Evolutionary conservation across 2,113 vertebrate genomes (phyloP).

Genomic region (Chloroceryle aenea): DNA sequence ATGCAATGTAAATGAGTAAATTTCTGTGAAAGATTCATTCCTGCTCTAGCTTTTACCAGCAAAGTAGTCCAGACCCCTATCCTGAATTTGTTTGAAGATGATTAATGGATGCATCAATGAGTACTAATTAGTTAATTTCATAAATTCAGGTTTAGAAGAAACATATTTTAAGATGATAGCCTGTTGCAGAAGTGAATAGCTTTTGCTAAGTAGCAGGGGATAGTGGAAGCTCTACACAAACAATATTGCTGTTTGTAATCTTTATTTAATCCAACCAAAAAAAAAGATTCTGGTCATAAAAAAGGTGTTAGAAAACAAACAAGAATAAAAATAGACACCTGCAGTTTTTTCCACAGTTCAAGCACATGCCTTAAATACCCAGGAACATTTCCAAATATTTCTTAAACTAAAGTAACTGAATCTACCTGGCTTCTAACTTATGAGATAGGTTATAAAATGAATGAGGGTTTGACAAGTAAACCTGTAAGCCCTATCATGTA

Average conservation of each 20-base stretch:
- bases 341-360: not conserved
- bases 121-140: conserved; percentile 11
- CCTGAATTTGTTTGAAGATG: not conserved
- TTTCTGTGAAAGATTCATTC: not conserved
- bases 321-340: not conserved
- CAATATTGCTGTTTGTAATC: not conserved
- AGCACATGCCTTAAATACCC: not conserved
- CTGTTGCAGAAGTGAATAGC: not conserved
- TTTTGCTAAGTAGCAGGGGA: not conserved
- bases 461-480: not conserved
- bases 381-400: not conserved
- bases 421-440: not conserved
- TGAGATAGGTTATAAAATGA: not conserved
- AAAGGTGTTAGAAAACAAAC: not conserved
- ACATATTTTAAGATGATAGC: not conserved
- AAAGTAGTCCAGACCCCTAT: not conserved
- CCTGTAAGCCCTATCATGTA: not conserved
- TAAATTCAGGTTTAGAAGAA: not conserved
- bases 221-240: not conserved
- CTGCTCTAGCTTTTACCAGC: not conserved
- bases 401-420: not conserved
- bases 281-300: not conserved
- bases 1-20: not conserved
- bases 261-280: not conserved
- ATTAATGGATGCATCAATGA: not conserved